Percentiles rank a stretch among this genome's conserved stretches.
These are phyloP conservation scores for Pungitius pungitius DNA, from an alignment of 2,113 vertebrate species.

Conservation along the genomic window DNA sequence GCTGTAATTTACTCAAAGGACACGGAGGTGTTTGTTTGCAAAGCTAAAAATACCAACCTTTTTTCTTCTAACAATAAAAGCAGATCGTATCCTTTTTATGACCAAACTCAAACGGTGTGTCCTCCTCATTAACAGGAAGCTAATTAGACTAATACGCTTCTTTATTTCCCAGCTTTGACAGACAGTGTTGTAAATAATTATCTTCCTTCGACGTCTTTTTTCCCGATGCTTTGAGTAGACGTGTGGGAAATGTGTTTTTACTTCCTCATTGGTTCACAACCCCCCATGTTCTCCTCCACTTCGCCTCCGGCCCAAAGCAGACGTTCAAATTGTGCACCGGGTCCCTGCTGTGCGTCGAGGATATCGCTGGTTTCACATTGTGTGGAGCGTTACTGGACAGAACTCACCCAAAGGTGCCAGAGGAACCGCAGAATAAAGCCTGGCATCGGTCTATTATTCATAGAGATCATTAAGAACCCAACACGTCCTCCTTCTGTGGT, in stretches of 20 bases:
- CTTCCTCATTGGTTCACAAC: background rate
- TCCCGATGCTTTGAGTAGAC: background rate
- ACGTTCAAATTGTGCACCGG: background rate
- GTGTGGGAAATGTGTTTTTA: background rate
- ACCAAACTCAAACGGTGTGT: background rate
- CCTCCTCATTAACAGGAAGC: slow-evolving; percentile 23
- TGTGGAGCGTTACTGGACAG: background rate
- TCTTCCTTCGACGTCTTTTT: too few species aligned
- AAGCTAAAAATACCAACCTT: slow-evolving; percentile 47
- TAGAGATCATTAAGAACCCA: slow-evolving; percentile 57
- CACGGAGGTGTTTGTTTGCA: slow-evolving; percentile 20
- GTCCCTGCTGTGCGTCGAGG: background rate
- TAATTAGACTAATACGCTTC: slow-evolving; percentile 51
- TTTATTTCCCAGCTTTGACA: slow-evolving; percentile 42
- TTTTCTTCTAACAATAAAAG: background rate
- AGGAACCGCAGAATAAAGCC: slow-evolving; percentile 14
- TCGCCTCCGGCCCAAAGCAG: background rate
- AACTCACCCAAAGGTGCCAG: slow-evolving; percentile 22
- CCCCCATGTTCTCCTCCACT: background rate
- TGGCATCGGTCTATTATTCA: slow-evolving; percentile 59
- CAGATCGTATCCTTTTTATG: too few species aligned
- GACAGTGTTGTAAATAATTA: slow-evolving; percentile 56
- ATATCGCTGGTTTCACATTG: background rate
- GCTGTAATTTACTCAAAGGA: slow-evolving; percentile 44
- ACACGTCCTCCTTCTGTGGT: slow-evolving; percentile 40